phyloP scores from a whole-genome alignment of 2,888 invertebrate genomes.

The Toxonevra muliebris region DNA sequence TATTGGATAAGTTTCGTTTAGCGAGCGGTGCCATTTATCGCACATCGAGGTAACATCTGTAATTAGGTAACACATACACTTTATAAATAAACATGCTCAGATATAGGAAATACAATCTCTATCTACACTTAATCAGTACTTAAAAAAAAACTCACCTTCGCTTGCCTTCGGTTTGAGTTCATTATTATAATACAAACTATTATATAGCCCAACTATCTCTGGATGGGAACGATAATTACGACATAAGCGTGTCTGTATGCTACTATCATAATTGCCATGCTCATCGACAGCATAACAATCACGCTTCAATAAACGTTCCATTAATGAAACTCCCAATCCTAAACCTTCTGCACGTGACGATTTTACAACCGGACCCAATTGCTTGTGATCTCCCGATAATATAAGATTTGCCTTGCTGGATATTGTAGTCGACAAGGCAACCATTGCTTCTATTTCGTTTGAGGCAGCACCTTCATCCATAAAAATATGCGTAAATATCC shows the following conservation, averaged over 20 bases:
- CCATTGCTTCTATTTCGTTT: constrained; percentile 73
- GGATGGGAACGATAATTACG: constrained; percentile 79
- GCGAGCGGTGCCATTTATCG: constrained; percentile 48
- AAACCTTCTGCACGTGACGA: constrained; percentile 55
- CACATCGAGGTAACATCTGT: constrained; percentile 45
- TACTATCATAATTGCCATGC: constrained; percentile 65
- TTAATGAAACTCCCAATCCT: constrained; percentile 67
- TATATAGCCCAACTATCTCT: constrained; percentile 73
- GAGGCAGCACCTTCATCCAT: constrained; percentile 82
- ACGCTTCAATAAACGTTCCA: constrained; percentile 74
- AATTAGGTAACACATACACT: constrained; percentile 1
- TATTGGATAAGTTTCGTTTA: constrained; percentile 66
- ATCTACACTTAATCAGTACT: not conserved
- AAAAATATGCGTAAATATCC: constrained; percentile 71
- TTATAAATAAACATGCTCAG: constrained; percentile 20
- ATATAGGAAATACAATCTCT: constrained; percentile 14
- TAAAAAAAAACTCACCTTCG: constrained; percentile 35
- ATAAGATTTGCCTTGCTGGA: constrained; percentile 8
- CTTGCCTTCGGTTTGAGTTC: constrained; percentile 67
- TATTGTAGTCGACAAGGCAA: constrained; percentile 66
- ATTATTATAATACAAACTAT: constrained; percentile 75
- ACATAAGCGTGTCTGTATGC: constrained; percentile 76
- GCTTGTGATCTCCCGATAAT: constrained; percentile 74
- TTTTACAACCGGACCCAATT: constrained; percentile 74
- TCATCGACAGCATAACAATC: constrained; percentile 61